Conservation (phyloP, 2,113 vertebrate genomes). For the Sinocyclocheilus rhinocerous region DNA sequence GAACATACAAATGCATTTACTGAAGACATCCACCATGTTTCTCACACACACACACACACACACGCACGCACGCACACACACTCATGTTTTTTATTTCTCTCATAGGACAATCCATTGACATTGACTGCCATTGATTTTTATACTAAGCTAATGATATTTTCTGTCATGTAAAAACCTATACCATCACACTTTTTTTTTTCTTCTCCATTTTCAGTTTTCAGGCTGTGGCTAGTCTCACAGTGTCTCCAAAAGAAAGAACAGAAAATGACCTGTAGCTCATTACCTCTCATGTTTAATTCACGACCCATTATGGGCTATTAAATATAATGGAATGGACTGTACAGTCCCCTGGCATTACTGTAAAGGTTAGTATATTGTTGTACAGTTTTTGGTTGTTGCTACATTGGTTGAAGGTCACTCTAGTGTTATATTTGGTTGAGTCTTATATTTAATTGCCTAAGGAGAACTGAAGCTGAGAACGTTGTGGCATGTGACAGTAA, state of each 20-base stretch:
- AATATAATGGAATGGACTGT: not conserved
- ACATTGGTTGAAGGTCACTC: not conserved
- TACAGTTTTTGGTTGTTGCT: not conserved
- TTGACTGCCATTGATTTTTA: not conserved
- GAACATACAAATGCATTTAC: not conserved
- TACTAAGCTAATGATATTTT: not conserved
- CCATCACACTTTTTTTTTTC: not conserved
- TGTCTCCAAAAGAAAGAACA: not conserved
- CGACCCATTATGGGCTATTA: not conserved
- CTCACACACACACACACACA: not conserved
- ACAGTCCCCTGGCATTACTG: not conserved
- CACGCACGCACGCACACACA: not conserved
- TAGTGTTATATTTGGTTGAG: not conserved
- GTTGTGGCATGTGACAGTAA: not conserved
- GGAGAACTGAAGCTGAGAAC: not conserved
- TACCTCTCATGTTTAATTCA: not conserved
- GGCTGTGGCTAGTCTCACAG: not conserved
- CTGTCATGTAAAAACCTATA: not conserved
- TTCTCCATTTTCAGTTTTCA: not conserved
- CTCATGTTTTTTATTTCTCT: not conserved
- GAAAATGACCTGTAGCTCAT: not conserved
- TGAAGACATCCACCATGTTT: not conserved
- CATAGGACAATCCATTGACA: not conserved
- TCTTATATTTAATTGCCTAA: not conserved
- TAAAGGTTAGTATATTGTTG: not conserved